These are phyloP conservation scores for Cephalotes varians DNA, from an alignment of 2,888 invertebrate species.

Conservation along the genomic window DNA sequence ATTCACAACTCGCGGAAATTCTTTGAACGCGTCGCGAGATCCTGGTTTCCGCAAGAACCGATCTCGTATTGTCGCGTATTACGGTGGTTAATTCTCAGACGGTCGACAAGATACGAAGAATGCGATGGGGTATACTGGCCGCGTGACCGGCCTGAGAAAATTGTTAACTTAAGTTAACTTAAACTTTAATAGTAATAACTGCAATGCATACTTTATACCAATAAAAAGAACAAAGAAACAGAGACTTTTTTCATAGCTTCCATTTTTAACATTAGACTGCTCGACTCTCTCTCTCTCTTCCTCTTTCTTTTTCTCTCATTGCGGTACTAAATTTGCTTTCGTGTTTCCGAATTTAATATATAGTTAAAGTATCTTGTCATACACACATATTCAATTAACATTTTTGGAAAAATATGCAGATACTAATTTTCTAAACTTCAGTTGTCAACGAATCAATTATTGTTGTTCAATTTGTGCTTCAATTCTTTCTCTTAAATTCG, in stretches of 20 bases:
- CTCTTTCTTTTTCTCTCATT: too few species aligned
- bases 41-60: conserved; percentile 36
- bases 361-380: not conserved
- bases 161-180: conserved; percentile 48
- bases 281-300: not conserved
- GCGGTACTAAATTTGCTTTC: too few species aligned
- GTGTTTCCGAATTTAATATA: not conserved
- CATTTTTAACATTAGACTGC: conserved; percentile 5
- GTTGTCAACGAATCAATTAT: not conserved
- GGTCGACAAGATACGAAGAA: conserved; percentile 49
- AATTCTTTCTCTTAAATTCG: not conserved
- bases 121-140: conserved; percentile 28
- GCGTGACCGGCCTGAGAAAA: conserved; percentile 33
- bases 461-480: not conserved
- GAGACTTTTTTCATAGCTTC: not conserved
- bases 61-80: conserved; percentile 30
- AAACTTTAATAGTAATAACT: conserved; percentile 51
- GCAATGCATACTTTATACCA: conserved; percentile 17
- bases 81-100: conserved; percentile 49
- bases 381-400: not conserved
- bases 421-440: not conserved
- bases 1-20: conserved; percentile 35
- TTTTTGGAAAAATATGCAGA: not conserved
- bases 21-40: conserved; percentile 31
- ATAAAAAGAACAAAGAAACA: not conserved